Conservation (phyloP, 2,113 vertebrate species). For the Progne subis region DNA sequence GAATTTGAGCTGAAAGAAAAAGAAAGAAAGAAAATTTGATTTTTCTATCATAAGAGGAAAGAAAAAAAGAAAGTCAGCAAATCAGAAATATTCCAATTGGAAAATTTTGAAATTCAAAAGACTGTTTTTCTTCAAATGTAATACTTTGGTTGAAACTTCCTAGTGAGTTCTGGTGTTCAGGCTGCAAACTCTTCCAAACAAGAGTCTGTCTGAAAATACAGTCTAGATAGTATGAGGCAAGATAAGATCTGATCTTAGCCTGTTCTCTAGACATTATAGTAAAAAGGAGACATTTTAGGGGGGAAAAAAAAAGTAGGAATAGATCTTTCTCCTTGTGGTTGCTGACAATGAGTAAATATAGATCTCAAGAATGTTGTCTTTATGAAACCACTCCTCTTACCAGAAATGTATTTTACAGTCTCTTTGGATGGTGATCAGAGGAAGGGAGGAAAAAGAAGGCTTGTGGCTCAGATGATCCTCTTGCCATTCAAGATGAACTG, state of each 20-base stretch:
- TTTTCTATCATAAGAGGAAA: background rate
- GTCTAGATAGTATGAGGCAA: background rate
- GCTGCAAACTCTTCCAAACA: background rate
- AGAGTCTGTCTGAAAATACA: background rate
- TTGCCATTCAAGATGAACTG: background rate
- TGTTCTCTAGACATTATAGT: background rate
- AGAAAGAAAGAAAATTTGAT: background rate
- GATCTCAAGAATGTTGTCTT: background rate
- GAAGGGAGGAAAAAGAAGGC: background rate
- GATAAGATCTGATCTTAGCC: background rate
- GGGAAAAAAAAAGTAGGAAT: background rate
- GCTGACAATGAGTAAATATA: background rate
- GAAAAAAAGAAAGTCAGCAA: background rate
- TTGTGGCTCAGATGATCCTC: background rate
- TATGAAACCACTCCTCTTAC: background rate
- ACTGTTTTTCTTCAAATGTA: background rate
- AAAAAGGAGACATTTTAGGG: background rate
- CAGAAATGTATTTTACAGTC: background rate
- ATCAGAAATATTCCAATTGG: background rate
- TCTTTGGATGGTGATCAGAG: background rate
- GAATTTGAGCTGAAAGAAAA: background rate
- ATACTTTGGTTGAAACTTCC: background rate
- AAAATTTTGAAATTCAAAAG: background rate
- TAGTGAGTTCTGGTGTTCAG: background rate
- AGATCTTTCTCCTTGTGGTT: background rate